Evolutionary conservation across 1,140 invertebrate genomes (phyloP).

Genomic region (Lepeophtheirus salmonis): DNA sequence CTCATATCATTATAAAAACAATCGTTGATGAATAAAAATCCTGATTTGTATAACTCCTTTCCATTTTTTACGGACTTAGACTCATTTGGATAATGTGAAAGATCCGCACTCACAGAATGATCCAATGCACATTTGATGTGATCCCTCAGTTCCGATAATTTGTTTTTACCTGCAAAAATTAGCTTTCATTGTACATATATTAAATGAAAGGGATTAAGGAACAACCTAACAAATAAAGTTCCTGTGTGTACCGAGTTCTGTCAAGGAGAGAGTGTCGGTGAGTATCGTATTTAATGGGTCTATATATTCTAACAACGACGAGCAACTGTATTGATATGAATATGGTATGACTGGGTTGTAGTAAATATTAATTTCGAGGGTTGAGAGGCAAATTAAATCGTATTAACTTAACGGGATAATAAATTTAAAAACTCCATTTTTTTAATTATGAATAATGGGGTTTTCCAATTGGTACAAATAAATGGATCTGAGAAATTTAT

Average conservation of each 20-base stretch:
- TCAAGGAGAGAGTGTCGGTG: not conserved
- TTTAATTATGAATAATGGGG: too few species aligned
- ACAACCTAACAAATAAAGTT: not conserved
- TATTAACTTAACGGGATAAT: too few species aligned
- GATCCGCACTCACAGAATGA: not conserved
- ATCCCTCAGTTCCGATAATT: conserved; percentile 3
- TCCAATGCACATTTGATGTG: not conserved
- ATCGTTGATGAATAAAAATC: conserved; percentile 9
- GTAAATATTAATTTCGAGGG: too few species aligned
- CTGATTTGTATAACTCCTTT: conserved; percentile 5
- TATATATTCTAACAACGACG: not conserved
- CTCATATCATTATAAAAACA: conserved; percentile 11
- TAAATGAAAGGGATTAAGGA: too few species aligned
- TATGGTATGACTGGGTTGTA: too few species aligned
- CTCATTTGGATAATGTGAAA: not conserved
- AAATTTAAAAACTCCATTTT: too few species aligned
- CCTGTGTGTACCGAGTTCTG: not conserved
- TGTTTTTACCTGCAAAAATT: not conserved
- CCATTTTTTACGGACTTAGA: not conserved
- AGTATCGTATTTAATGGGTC: not conserved
- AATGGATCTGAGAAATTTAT: too few species aligned
- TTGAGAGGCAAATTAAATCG: too few species aligned
- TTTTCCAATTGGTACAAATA: too few species aligned
- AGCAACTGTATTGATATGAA: too few species aligned
- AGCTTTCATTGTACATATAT: not conserved